These are phyloP conservation scores for Armadillidium nasatum DNA, from an alignment of 1,140 invertebrate species.

Conservation along the genomic window DNA sequence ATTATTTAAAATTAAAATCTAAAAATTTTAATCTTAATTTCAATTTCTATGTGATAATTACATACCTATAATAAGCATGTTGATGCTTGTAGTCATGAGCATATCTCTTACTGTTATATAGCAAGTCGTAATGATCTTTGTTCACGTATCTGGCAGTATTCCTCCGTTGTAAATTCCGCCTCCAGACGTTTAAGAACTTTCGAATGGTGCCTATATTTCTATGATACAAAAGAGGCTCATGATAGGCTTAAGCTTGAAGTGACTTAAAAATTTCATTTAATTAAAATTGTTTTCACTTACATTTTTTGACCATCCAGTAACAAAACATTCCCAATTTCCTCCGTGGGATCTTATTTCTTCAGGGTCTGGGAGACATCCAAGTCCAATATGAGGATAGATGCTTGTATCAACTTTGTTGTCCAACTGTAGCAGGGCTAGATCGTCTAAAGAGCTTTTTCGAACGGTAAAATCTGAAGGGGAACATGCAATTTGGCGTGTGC, in stretches of 20 bases:
- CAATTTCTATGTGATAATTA: no score
- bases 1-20: background rate
- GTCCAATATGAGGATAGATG: background rate
- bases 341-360: background rate
- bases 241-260: no score
- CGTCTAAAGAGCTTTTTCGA: background rate
- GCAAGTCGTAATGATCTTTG: background rate
- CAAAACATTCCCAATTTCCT: background rate
- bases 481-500: no score
- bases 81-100: no score
- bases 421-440: background rate
- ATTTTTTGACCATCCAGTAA: background rate
- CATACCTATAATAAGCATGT: no score
- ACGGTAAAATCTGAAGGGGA: background rate
- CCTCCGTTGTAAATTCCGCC: background rate
- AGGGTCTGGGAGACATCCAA: background rate
- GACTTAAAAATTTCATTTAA: no score
- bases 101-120: no score
- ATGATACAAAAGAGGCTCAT: background rate
- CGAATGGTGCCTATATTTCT: background rate
- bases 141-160: background rate
- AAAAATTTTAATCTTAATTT: no score
- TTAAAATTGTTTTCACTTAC: background rate
- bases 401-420: background rate
- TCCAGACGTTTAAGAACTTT: background rate